phyloP scores from a whole-genome alignment of 2,113 vertebrate genomes.

The Calyptomena viridis region DNA sequence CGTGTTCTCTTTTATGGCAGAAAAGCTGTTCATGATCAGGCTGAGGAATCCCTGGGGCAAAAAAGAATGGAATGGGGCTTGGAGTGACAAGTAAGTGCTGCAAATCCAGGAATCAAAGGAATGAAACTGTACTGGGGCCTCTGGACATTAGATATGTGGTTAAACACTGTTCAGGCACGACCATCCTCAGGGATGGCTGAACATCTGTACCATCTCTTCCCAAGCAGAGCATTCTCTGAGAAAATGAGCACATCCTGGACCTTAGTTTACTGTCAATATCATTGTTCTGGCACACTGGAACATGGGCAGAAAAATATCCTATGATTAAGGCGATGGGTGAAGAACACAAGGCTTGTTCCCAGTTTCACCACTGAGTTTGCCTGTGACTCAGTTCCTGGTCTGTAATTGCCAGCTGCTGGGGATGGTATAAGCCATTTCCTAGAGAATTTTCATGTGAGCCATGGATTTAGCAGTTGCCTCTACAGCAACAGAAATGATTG shows the following conservation, averaged over 20 bases:
- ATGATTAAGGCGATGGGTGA: background rate
- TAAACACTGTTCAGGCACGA: background rate
- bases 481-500: background rate
- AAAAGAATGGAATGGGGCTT: conserved; percentile 89
- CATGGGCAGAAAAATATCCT: background rate
- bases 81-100: conserved; percentile 88
- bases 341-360: background rate
- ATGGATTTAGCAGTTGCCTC: background rate
- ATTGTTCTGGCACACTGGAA: background rate
- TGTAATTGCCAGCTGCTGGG: background rate
- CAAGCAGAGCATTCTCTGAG: background rate
- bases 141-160: background rate
- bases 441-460: background rate
- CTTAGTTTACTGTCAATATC: background rate
- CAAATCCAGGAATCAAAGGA: background rate
- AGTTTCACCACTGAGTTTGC: background rate
- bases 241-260: background rate
- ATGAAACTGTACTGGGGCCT: background rate
- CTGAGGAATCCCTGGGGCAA: conserved; percentile 95
- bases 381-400: background rate
- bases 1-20: conserved; percentile 76
- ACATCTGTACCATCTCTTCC: background rate
- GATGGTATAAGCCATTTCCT: background rate
- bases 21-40: conserved; percentile 88
- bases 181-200: background rate